Conservation (phyloP, 1,140 invertebrate species). For the silkworm (Bombyx mori) region DNA sequence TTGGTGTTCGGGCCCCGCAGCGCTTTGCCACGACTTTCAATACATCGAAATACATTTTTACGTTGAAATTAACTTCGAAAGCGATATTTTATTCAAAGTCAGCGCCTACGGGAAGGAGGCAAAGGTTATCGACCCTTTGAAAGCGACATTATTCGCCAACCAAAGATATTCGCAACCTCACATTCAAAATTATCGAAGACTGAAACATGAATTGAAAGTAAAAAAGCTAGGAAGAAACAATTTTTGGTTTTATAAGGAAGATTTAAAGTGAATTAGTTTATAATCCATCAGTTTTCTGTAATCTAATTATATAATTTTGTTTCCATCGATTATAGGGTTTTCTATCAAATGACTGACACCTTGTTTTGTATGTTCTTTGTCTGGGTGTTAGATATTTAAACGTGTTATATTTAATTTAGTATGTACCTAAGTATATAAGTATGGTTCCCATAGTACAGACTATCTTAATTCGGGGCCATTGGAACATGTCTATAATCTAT, state of each 20-base stretch:
- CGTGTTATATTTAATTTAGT: no score
- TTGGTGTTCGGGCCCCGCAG: not conserved
- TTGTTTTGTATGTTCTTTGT: not conserved
- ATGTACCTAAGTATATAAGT: no score
- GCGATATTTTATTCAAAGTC: not conserved
- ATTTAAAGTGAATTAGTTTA: not conserved
- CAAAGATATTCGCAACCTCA: not conserved
- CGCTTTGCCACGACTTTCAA: constrained; percentile 1
- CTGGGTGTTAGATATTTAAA: not conserved
- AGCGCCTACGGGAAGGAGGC: constrained; percentile 3
- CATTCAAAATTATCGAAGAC: not conserved
- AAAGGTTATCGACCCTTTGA: constrained; percentile 1
- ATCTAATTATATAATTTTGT: no score
- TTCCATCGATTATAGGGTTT: no score
- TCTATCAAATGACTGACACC: no score
- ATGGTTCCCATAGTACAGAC: no score
- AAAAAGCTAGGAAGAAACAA: not conserved
- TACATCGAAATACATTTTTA: constrained; percentile 3
- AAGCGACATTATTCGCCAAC: not conserved
- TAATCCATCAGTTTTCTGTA: no score
- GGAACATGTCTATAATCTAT: no score
- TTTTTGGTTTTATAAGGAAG: constrained; percentile 2
- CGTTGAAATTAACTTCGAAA: constrained; percentile 4
- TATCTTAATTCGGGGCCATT: no score
- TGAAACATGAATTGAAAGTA: not conserved